Evolutionary conservation across 2,113 vertebrate species (phyloP).

Genomic region (Calidris pugnax): DNA sequence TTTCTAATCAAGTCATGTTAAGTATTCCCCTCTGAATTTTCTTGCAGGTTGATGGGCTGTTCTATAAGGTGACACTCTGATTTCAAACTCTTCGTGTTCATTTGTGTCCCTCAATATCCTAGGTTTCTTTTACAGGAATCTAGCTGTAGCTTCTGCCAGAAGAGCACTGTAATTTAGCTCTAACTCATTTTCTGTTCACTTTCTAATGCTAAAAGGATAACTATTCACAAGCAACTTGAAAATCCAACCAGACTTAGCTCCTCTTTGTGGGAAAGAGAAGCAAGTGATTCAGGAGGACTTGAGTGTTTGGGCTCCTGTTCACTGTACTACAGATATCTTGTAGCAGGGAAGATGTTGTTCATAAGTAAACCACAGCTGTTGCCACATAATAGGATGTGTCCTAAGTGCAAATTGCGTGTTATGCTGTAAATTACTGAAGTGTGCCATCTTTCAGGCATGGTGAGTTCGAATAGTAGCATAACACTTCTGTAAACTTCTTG

Average conservation of each 20-base stretch:
- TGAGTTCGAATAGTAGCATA: not conserved
- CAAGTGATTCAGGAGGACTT: not conserved
- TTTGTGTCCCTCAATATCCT: conserved; percentile 69
- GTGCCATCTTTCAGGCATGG: not conserved
- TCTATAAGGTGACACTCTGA: conserved; percentile 84
- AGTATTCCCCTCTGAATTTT: conserved; percentile 80
- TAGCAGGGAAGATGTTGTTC: not conserved
- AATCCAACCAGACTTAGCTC: conserved; percentile 37
- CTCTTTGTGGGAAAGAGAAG: not conserved
- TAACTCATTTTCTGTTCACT: conserved; percentile 65
- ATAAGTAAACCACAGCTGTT: not conserved
- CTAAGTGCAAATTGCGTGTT: not conserved
- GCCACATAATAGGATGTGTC: not conserved
- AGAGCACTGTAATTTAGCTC: conserved; percentile 56
- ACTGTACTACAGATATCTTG: not conserved
- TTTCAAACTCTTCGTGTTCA: conserved; percentile 74
- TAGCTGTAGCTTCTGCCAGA: conserved; percentile 71
- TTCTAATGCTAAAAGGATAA: conserved; percentile 61
- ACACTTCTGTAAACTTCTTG: not conserved
- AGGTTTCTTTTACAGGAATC: conserved; percentile 77
- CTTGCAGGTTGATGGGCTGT: conserved; percentile 88
- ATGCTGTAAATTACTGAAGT: not conserved
- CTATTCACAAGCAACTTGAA: conserved; percentile 46
- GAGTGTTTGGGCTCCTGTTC: not conserved
- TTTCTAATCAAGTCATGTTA: conserved; percentile 35